Evolutionary conservation across 35 echinoderm and acorn worm genomes (phyloP).

Genomic region (Apostichopus parvimensis): DNA sequence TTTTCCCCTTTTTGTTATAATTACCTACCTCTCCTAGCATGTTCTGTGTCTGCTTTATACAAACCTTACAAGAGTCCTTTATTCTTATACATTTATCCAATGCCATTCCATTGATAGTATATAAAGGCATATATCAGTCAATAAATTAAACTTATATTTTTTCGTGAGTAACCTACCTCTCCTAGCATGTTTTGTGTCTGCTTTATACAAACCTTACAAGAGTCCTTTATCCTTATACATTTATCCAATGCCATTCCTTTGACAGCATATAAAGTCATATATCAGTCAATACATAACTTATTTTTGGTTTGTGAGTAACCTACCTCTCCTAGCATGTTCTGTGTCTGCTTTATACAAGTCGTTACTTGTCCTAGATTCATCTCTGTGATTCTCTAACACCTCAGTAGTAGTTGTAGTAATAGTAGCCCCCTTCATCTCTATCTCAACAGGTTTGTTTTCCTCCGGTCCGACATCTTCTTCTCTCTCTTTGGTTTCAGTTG

Average conservation of each 20-base stretch:
- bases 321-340: neutral
- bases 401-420: neutral
- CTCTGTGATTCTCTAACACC: slow-evolving; percentile 2
- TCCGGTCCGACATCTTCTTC: neutral
- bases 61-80: neutral
- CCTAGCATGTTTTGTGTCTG: neutral
- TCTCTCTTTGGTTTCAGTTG: neutral
- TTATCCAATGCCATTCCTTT: neutral
- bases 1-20: no score
- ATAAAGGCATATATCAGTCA: no score
- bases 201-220: neutral
- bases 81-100: neutral
- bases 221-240: neutral
- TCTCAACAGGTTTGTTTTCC: neutral
- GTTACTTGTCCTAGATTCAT: neutral
- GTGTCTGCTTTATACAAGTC: neutral
- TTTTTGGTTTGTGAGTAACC: neutral
- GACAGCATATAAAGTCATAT: no score
- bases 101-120: neutral
- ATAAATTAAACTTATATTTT: neutral
- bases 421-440: neutral
- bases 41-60: neutral
- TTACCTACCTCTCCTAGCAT: neutral
- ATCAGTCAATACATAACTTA: no score
- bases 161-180: neutral